Base-by-base conservation (phyloP, 2,888 invertebrate genomes). In the Cecidostiba fungosa region DNA sequence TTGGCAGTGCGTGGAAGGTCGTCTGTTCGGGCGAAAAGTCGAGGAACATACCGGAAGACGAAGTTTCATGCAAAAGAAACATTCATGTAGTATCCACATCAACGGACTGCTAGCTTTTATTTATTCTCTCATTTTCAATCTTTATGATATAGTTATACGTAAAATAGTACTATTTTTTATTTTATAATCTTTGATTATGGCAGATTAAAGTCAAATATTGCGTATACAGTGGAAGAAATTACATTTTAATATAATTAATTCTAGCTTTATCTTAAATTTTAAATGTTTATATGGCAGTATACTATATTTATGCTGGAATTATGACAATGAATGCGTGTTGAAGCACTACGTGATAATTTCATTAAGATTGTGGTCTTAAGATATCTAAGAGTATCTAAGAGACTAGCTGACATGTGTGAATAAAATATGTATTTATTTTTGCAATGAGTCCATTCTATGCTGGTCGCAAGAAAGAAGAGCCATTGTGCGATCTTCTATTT, bases 61-160 rank as follows among this genome's bases (percentile, higher is more conserved):
- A 81, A 82, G 79, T 91, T 90, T 92, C 92, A 92, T 92, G 92
- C 92, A 92, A 92, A 92, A 92, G 90, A 92, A 92, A 92, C 90
- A 91, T 89, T 90, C 89, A 88, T 92, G 86, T 92, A 91, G 90
- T 92, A 82, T 90, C 87, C 89, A 90, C 87, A 88, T 89, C 88
- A 87, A 87, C 85, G 77, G 72, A 43, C 79, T 76, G 77, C 50
- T 82, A 50, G 26, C 77, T 43, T 81, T 50, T 69, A n/a, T 36
- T 76, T 70, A 70, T 29, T 36, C 36, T 72, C 39, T 70, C 32
- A 29, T 47, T 62, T 73, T 5, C 23, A 66, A 16, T 59, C n/a
- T 29, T 47, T 50, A 43, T 19, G 36, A 6, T 66, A 26, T 4
- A 73, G 39, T 66, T n/a, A n/a, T n/a, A n/a, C n/a, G 8, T 83